Conservation (phyloP, 2,888 invertebrate species). For the Adelphocoris suturalis region DNA sequence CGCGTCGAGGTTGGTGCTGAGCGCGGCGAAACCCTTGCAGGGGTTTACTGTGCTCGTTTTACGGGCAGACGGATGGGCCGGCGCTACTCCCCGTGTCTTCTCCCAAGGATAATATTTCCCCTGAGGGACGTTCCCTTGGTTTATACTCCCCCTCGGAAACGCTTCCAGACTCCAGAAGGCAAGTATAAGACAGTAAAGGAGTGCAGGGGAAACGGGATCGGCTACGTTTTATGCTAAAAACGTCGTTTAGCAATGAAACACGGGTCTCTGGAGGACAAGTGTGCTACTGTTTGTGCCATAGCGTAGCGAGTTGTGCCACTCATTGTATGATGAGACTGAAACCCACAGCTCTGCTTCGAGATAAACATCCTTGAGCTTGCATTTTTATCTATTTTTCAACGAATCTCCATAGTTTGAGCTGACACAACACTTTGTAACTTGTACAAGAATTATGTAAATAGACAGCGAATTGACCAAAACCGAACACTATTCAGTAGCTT, state of each 20-base stretch:
- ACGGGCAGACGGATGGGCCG: not conserved
- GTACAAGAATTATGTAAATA: too few species aligned
- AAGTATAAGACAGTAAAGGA: conserved; percentile 17
- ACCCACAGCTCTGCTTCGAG: not conserved
- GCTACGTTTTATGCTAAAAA: conserved; percentile 31
- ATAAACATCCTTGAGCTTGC: not conserved
- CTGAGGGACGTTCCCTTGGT: conserved; percentile 40
- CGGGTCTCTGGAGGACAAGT: conserved; percentile 30
- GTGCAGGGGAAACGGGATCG: conserved; percentile 1
- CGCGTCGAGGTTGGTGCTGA: not conserved
- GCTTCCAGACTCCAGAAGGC: conserved; percentile 38
- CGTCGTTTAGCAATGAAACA: conserved; percentile 37
- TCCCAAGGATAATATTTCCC: conserved; percentile 51
- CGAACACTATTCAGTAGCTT: too few species aligned
- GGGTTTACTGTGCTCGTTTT: conserved; percentile 31
- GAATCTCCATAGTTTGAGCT: not conserved
- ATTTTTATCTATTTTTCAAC: not conserved
- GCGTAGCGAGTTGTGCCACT: not conserved
- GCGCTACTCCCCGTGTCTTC: too few species aligned
- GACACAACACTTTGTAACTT: too few species aligned
- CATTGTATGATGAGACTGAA: not conserved
- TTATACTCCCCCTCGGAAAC: conserved; percentile 34
- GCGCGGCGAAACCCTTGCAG: not conserved
- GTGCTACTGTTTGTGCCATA: not conserved
- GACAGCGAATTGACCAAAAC: too few species aligned